Base-by-base conservation (phyloP, 1,140 invertebrate genomes). In the Caenorhabditis brenneri region DNA sequence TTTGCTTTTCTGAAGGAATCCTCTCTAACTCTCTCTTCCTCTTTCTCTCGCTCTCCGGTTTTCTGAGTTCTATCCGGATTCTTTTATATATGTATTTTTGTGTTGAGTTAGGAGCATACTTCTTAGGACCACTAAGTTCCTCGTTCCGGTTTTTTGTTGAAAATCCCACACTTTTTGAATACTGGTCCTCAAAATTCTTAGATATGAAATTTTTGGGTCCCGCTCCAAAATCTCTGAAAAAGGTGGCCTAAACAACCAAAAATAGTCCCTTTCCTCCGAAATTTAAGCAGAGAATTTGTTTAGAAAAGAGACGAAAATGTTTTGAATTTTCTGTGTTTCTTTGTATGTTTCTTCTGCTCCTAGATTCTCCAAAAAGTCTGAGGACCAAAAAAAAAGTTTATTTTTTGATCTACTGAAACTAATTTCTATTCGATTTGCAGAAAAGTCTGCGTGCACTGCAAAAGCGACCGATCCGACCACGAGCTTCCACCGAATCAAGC, bases 391-490 rank as follows among this genome's bases (percentile, higher is more conserved):
- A n/a, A n/a, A n/a, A n/a, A n/a, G n/a, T n/a, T n/a, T n/a, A n/a
- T 27, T 29, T 55, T 55, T 2, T 29, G 3, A 27, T 4, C 10
- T 27, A 27, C 10, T 42, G 39, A 6, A 42, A 5, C 12, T 42
- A 74, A 74, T 42, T 74, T 24, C 15, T 42, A 27, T 19, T 42
- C 24, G 15, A 5, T 42, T 87, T 90, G 86, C 87, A 90, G 89
- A 84, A 90, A 90, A 84, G 90, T 90, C 29, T 90, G 89, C 81
- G 90, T 91, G 36, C 89, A 90, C 82, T 90, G 89, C 83, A 90
- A 90, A 81, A 90, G 90, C 84, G 89, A 90, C 81, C 86, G 90
- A 55, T 83, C 65, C 19, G 89, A 90, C 39, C 89, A 90, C 84
- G 89, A 90, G 53, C 42, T 88, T 31, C 87, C 84, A 2, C 82